These are phyloP conservation scores for Tyto alba DNA, from an alignment of 2,113 vertebrate genomes.

Conservation along the genomic window DNA sequence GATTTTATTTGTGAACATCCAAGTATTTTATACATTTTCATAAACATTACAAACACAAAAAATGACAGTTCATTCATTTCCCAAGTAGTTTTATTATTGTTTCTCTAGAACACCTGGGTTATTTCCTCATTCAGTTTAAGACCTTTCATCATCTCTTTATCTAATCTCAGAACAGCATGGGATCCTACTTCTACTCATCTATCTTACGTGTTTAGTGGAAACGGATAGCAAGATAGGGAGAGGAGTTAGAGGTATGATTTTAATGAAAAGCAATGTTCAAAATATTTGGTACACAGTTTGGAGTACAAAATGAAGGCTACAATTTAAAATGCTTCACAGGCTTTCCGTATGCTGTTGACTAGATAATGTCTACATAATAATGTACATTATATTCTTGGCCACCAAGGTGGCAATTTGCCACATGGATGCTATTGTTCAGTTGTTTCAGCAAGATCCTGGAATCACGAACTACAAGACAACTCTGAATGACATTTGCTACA, in stretches of 20 bases:
- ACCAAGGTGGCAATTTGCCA: not conserved
- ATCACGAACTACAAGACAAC: not conserved
- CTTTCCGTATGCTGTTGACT: not conserved
- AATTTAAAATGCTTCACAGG: not conserved
- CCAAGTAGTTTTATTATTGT: not conserved
- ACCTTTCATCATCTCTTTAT: conserved; percentile 35
- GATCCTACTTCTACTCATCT: conserved; percentile 3
- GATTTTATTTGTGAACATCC: not conserved
- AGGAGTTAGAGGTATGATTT: not conserved
- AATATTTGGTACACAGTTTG: not conserved
- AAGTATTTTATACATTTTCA: conserved; percentile 8
- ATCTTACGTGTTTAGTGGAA: not conserved
- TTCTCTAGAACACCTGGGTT: conserved; percentile 12
- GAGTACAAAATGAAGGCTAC: not conserved
- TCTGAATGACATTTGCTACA: not conserved
- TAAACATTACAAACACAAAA: not conserved
- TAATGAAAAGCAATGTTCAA: conserved; percentile 19
- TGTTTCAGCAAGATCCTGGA: not conserved
- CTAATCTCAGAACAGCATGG: conserved; percentile 23
- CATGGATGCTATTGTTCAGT: not conserved
- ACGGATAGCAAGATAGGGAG: not conserved
- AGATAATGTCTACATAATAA: not conserved
- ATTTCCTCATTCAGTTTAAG: conserved; percentile 20
- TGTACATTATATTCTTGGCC: not conserved
- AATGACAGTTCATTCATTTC: conserved; percentile 9